Evolutionary conservation across 2,888 invertebrate genomes (phyloP), one percentile per base, ranked within the genome.

Genomic region (Drosophila anomalata): DNA sequence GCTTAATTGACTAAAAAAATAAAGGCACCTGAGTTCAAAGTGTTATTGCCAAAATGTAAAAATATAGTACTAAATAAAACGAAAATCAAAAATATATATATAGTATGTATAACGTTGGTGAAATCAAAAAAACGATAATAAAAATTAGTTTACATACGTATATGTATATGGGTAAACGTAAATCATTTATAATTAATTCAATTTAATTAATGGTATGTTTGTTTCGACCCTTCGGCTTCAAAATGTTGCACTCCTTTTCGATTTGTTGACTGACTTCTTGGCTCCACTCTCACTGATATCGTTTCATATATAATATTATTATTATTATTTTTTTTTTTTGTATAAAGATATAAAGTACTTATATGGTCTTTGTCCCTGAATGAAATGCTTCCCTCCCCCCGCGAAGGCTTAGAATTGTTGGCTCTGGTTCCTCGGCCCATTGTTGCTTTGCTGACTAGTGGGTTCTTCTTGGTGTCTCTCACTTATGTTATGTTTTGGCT

Each of bases 21-120:
- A 81, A 89, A 90, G 90, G 90, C 90, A 90, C 90, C 90, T 90
- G 90, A 90, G 90, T 90, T 90, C 82, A 85, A 85, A 80, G 74
- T 82, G 82, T 87, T 84, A 73, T 79, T 84, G 80, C 80, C 80
- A 80, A 78, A 78, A 77, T 78, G 61, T 79, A 79, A 67, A 24
- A 70, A 59, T 33, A 65, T 44, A n/a, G n/a, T n/a, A 52, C 36
- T 50, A 56, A 70, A 63, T 67, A 69, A 69, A 75, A 59, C 53
- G 68, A 71, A 71, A 79, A 58, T 61, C 57, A 68, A 76, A 70
- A 66, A 60, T 72, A 56, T 57, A 53, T 56, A 33, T 12, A 53
- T 53, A 11, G 3, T 12, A 33, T 36, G 56, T 56, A 55, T 66
- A 62, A 60, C 57, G 47, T 26, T 59, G 20, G 22, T 60, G 50